Evolutionary conservation across 2,113 vertebrate genomes (phyloP).

Genomic region (Orthonyx spaldingii): DNA sequence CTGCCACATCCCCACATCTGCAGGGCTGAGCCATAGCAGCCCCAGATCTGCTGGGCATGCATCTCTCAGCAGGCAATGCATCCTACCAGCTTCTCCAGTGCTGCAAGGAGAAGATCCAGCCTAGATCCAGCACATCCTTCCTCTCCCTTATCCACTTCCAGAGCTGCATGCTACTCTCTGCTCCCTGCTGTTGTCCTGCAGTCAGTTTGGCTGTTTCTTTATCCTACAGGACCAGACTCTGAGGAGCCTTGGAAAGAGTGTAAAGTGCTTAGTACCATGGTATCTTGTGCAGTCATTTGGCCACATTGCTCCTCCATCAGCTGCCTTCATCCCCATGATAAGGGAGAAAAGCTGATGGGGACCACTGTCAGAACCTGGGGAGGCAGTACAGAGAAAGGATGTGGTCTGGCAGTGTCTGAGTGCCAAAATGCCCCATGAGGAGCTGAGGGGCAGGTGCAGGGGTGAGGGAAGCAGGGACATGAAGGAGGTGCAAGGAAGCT

Average conservation of each 20-base stretch:
- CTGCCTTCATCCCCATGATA: neutral
- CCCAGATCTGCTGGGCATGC: neutral
- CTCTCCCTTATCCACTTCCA: neutral
- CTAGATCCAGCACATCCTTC: neutral
- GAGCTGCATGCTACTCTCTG: neutral
- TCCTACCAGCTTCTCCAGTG: neutral
- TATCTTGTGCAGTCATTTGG: neutral
- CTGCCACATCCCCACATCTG: rapidly evolving
- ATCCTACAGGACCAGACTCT: neutral
- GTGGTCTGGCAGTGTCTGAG: rapidly evolving
- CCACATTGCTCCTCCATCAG: neutral
- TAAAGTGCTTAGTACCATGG: neutral
- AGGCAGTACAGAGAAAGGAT: neutral
- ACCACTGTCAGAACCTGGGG: neutral
- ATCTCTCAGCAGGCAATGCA: neutral
- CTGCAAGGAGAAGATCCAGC: neutral
- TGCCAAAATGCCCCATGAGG: neutral
- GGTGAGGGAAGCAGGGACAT: neutral
- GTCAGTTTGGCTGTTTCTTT: neutral
- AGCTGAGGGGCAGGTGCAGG: neutral
- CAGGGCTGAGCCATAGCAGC: neutral
- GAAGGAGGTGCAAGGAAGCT: neutral
- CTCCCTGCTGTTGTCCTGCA: neutral
- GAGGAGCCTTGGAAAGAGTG: neutral
- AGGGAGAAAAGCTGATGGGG: neutral